These are phyloP conservation scores for Suricata suricatta DNA, from an alignment of 2,113 vertebrate genomes.

Conservation along the genomic window DNA sequence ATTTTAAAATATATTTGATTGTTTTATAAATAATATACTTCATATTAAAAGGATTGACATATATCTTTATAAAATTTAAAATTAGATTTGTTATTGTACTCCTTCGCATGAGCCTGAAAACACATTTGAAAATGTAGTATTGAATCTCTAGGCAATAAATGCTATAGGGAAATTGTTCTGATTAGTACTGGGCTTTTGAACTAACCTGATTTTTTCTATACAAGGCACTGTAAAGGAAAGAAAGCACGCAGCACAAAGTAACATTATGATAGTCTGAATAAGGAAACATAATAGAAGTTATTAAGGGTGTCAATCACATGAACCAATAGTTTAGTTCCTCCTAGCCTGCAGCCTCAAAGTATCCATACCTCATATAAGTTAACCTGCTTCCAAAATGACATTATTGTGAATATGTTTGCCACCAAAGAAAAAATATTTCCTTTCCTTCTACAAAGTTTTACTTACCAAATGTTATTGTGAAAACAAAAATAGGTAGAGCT, in stretches of 20 bases:
- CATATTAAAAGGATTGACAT: background rate
- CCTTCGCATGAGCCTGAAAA: background rate
- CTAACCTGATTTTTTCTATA: background rate
- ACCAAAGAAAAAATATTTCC: slow-evolving; percentile 52
- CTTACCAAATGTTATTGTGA: background rate
- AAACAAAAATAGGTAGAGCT: background rate
- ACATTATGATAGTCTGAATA: background rate
- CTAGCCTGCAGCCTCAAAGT: slow-evolving; percentile 22
- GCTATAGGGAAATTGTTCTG: slow-evolving; percentile 4
- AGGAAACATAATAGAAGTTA: slow-evolving; percentile 30
- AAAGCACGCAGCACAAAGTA: background rate
- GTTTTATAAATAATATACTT: background rate
- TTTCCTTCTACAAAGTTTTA: slow-evolving; percentile 24
- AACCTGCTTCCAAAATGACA: slow-evolving; percentile 39
- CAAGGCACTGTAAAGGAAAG: background rate
- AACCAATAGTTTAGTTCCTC: slow-evolving; percentile 9
- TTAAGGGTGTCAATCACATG: slow-evolving; percentile 59
- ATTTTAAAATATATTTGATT: background rate
- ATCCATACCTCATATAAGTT: background rate
- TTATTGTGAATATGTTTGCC: slow-evolving; percentile 7
- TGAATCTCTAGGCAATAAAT: background rate
- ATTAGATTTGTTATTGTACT: background rate
- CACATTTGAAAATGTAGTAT: slow-evolving; percentile 8
- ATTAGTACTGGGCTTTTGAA: slow-evolving; percentile 14
- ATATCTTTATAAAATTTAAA: background rate